These are phyloP conservation scores for Esperia sulphurella DNA, from an alignment of 2,888 invertebrate genomes.

Conservation along the genomic window DNA sequence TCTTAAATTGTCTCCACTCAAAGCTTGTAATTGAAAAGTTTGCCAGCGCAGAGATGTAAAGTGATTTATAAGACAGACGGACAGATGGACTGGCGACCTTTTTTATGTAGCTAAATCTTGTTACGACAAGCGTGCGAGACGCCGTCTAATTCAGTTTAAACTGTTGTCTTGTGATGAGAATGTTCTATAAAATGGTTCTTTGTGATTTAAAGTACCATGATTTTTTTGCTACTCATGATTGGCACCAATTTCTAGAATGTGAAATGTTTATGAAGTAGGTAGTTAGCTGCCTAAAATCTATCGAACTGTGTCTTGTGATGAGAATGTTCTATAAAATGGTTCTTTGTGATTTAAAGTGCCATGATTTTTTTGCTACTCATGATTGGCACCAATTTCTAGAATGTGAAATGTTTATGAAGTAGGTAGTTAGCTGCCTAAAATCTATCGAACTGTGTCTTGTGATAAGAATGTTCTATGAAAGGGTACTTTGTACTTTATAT, in stretches of 20 bases:
- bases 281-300: no score
- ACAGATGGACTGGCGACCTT: constrained; percentile 54
- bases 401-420: no score
- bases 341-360: not conserved
- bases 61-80: constrained; percentile 73
- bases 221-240: not conserved
- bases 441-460: constrained; percentile 6
- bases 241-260: no score
- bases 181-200: no score
- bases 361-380: not conserved
- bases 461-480: not conserved
- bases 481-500: not conserved
- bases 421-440: no score
- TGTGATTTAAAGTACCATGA: not conserved
- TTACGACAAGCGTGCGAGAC: constrained; percentile 32
- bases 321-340: no score
- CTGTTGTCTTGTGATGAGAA: constrained; percentile 1
- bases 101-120: constrained; percentile 50
- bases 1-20: constrained; percentile 38
- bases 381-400: not conserved
- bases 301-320: constrained; percentile 5
- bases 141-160: constrained; percentile 18
- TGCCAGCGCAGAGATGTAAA: constrained; percentile 64
- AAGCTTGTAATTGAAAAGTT: constrained; percentile 75
- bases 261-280: no score